These are phyloP conservation scores for Pocillopora verrucosa DNA, from an alignment of 64 coral and sea anemone genomes.

Conservation along the genomic window DNA sequence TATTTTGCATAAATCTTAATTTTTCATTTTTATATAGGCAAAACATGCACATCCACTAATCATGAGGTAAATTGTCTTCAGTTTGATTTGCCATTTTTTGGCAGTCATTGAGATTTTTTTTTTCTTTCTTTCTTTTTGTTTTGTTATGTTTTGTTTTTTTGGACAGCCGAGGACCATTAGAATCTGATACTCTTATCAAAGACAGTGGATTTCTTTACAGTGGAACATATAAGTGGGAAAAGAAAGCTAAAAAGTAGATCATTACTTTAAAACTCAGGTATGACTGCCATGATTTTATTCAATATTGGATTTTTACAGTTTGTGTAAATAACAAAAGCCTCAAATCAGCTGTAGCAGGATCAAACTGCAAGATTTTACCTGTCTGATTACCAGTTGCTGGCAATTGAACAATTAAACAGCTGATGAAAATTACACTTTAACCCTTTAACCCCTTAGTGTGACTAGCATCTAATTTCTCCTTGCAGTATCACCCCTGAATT, in stretches of 20 bases:
- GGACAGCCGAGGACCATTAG: constrained; percentile 76
- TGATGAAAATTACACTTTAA: too few relatives aligned
- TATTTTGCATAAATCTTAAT: background rate
- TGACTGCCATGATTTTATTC: background rate
- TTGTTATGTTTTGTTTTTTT: background rate
- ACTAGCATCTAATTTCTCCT: too few relatives aligned
- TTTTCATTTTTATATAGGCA: background rate
- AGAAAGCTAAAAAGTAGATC: constrained; percentile 31
- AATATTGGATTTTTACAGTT: background rate
- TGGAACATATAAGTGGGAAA: constrained; percentile 85
- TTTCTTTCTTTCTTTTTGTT: background rate
- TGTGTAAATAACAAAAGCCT: too few relatives aligned
- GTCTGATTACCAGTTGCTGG: too few relatives aligned
- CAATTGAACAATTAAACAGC: too few relatives aligned
- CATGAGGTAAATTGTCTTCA: background rate
- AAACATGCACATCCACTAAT: too few relatives aligned
- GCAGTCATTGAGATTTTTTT: too few relatives aligned
- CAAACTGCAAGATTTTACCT: too few relatives aligned
- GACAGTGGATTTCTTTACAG: constrained; percentile 82
- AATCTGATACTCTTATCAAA: constrained; percentile 79
- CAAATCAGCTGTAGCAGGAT: too few relatives aligned
- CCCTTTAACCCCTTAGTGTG: too few relatives aligned
- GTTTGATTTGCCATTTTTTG: background rate
- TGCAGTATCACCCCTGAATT: too few relatives aligned
- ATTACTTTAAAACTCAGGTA: background rate